Percentiles rank a stretch among this genome's conserved stretches.
Evolutionary conservation across 2,113 vertebrate species (phyloP).

Genomic region (Ranitomeya imitator): DNA sequence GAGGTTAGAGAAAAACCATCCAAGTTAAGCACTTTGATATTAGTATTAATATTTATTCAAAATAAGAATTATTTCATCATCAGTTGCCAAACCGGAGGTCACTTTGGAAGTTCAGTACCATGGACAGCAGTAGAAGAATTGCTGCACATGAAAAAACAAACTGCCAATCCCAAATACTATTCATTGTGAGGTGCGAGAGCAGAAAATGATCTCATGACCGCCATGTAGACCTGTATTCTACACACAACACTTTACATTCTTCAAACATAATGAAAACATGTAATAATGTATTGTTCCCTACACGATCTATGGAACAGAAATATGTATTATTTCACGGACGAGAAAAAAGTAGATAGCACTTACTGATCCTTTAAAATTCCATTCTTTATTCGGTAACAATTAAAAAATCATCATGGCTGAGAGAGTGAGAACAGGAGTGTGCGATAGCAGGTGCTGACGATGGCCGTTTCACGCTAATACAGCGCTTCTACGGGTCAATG

Average conservation of each 20-base stretch:
- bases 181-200: neutral
- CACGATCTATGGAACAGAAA: neutral
- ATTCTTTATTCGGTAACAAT: too few relatives aligned
- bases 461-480: too few relatives aligned
- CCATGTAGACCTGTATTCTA: neutral
- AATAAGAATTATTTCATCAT: neutral
- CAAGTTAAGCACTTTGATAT: too few relatives aligned
- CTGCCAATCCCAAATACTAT: neutral
- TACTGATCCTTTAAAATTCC: too few relatives aligned
- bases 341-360: too few relatives aligned
- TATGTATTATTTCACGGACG: neutral
- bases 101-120: conserved; percentile 6
- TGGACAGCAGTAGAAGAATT: conserved; percentile 13
- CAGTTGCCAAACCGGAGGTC: neutral
- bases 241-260: neutral
- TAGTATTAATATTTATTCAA: neutral
- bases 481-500: too few relatives aligned
- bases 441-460: too few relatives aligned
- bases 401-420: too few relatives aligned
- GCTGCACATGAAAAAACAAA: neutral
- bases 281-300: neutral
- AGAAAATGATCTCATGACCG: neutral
- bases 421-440: too few relatives aligned
- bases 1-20: neutral
- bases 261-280: neutral